Evolutionary conservation across 2,797 vertebrate species (phyloP), one percentile per base, ranked within the genome.

Genomic region (Decapterus maruadsi): DNA sequence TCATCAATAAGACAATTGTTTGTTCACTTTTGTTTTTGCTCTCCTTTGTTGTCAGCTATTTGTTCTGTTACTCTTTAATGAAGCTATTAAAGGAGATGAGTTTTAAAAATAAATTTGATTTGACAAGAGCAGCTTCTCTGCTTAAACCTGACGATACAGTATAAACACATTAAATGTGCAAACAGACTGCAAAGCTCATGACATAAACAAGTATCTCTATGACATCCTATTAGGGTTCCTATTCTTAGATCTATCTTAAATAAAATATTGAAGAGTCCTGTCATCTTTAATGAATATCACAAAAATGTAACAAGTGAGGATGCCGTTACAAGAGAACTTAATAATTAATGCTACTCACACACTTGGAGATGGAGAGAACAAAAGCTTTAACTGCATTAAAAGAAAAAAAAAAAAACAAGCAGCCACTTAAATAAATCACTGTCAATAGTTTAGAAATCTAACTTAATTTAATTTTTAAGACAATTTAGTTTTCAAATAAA

Each of bases 161-260:
- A 43, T 0, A 61, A 45, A 22, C 6, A 29, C 48, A 4, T 62
- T 11, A 36, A 56, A 57, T 34, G n/a, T 75, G 60, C 50, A 40
- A 68, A 54, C 16, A 13, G 10, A 54, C 38, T 62, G 34, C 42
- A 12, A 46, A 62, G 34, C 16, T 63, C 17, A 50, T 55, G 36
- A 31, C 36, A 57, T 64, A 7, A 53, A 36, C 13, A 66, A 36
- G 29, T 22, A 17, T 58, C 11, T 63, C 11, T 45, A 57, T 26
- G 61, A 53, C 17, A 58, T 29, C 45, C 3, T 4, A 48, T 13
- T 22, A 54, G 20, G 65, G 14, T 16, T 74, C 12, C 29, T 48
- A 59, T 34, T 60, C 19, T 75, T 20, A 22, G 46, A 80, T 60
- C 11, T 14, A 60, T 26, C 36, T 22, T n/a, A 26, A 55, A 72